These are phyloP conservation scores for Tichodroma muraria DNA, from an alignment of 2,113 vertebrate genomes.

Conservation along the genomic window DNA sequence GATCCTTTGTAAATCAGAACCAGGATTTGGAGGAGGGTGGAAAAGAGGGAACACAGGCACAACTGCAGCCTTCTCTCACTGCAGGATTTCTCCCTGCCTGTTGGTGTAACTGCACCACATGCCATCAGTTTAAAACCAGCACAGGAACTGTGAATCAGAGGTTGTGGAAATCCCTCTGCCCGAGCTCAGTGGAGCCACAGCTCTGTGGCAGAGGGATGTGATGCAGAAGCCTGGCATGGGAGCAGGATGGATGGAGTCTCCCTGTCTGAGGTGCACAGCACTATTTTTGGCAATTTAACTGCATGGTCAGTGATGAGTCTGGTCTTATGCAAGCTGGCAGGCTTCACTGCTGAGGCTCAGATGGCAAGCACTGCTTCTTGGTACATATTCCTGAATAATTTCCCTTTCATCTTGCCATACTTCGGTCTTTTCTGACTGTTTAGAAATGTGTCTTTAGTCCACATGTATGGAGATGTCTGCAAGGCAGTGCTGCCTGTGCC, in stretches of 20 bases:
- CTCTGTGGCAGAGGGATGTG: background rate
- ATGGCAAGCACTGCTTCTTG: background rate
- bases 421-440: background rate
- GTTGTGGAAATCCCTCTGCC: background rate
- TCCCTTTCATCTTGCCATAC: background rate
- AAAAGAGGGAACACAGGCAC: background rate
- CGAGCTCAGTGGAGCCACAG: fast-evolving
- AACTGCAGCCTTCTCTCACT: background rate
- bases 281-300: background rate
- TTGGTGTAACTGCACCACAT: background rate
- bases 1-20: background rate
- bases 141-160: background rate
- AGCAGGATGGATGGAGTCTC: background rate
- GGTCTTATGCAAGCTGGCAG: background rate
- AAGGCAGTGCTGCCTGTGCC: background rate
- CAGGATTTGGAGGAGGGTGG: background rate
- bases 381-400: background rate
- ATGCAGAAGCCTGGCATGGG: background rate
- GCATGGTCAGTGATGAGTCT: background rate
- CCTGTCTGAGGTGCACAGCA: background rate
- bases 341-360: background rate
- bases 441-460: background rate
- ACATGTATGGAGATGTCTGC: background rate
- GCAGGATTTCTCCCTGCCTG: background rate
- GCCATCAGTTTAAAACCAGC: background rate